These are phyloP conservation scores for Linnaemya vulpina DNA, from an alignment of 2,888 invertebrate species.

Conservation along the genomic window DNA sequence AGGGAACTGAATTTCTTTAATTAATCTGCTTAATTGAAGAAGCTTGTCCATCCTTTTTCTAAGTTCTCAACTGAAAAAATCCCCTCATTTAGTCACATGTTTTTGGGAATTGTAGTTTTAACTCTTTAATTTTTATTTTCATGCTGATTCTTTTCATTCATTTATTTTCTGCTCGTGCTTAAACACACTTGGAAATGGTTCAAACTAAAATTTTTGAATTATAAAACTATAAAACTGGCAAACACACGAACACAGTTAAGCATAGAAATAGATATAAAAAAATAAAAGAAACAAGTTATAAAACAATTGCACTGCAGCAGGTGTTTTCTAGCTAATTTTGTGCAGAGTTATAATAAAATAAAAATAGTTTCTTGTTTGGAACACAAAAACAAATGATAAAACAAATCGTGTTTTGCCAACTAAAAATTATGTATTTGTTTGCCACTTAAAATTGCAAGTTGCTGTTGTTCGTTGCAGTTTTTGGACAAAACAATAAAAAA, in stretches of 20 bases:
- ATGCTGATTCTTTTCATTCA: too few species aligned
- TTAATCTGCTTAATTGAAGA: not conserved
- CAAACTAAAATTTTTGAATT: slow-evolving; percentile 24
- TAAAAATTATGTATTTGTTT: slow-evolving; percentile 33
- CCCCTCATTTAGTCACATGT: too few species aligned
- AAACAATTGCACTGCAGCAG: slow-evolving; percentile 65
- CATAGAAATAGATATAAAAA: not conserved
- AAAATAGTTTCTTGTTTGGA: slow-evolving; percentile 43
- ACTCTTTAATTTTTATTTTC: too few species aligned
- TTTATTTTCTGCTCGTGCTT: not conserved
- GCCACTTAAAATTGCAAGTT: slow-evolving; percentile 56
- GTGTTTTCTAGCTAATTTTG: slow-evolving; percentile 63
- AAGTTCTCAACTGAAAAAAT: not conserved
- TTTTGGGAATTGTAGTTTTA: too few species aligned
- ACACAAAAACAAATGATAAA: slow-evolving; percentile 57
- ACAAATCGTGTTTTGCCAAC: slow-evolving; percentile 50
- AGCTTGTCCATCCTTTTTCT: slow-evolving; percentile 3
- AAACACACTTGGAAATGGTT: slow-evolving; percentile 21
- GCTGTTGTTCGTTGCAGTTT: slow-evolving; percentile 37
- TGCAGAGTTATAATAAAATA: slow-evolving; percentile 55
- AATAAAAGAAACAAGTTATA: slow-evolving; percentile 51
- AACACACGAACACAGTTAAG: slow-evolving; percentile 28
- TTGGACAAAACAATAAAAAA: slow-evolving; percentile 58
- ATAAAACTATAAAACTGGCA: slow-evolving; percentile 40
- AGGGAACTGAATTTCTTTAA: not conserved